Conservation (phyloP, 2,113 vertebrate species). For the Bambusicola thoracicus region DNA sequence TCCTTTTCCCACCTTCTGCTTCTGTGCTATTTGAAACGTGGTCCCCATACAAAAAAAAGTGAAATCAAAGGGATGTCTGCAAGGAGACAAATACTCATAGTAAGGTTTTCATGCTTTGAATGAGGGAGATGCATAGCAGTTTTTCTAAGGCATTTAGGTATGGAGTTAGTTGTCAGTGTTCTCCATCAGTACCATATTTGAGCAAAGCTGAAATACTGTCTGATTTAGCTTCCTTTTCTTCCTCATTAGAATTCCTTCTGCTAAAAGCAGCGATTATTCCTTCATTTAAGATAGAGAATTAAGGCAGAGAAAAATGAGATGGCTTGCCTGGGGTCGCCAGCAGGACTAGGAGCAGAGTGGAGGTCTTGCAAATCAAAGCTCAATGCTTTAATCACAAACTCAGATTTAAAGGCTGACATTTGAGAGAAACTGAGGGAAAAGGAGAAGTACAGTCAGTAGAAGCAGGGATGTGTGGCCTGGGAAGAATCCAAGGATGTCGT, state of each 20-base stretch:
- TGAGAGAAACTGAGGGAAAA: background rate
- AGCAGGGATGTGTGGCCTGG: too few relatives aligned
- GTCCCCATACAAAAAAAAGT: fast-evolving
- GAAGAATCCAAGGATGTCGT: too few relatives aligned
- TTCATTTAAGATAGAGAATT: slow-evolving; percentile 16
- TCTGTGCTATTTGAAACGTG: background rate
- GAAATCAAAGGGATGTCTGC: background rate
- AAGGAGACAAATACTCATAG: background rate
- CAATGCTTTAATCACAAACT: background rate
- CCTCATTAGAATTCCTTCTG: background rate
- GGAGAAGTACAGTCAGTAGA: too few relatives aligned
- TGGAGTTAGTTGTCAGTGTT: background rate
- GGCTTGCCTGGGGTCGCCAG: background rate
- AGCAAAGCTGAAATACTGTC: background rate
- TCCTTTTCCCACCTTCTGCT: background rate
- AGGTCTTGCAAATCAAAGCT: background rate
- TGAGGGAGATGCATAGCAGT: background rate
- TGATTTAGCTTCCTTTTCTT: background rate
- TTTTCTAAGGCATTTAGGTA: background rate
- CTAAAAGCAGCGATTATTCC: slow-evolving; percentile 47
- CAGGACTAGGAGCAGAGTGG: background rate
- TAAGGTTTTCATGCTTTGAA: background rate
- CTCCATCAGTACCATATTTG: background rate
- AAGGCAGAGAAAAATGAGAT: slow-evolving; percentile 9
- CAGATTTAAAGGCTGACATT: background rate